These are phyloP conservation scores for Tachina fera DNA, from an alignment of 2,888 invertebrate species.

Conservation along the genomic window DNA sequence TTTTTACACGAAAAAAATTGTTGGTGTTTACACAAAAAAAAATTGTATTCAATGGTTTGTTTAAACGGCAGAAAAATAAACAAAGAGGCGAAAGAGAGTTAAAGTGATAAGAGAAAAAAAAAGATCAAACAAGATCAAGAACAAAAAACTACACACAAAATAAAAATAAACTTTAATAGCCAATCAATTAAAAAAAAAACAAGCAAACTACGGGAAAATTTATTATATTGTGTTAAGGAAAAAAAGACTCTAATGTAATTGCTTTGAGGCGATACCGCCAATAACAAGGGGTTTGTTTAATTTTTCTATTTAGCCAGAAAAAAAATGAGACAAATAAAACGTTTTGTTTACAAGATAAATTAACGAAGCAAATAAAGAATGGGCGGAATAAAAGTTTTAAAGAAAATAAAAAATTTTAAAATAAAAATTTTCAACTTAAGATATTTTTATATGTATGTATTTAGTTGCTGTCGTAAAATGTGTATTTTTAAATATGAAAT, in stretches of 20 bases:
- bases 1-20: slow-evolving; percentile 12
- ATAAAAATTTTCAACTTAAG: no score
- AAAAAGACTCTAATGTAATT: slow-evolving; percentile 13
- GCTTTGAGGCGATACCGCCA: slow-evolving; percentile 42
- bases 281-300: slow-evolving; percentile 17
- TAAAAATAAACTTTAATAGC: slow-evolving; percentile 48
- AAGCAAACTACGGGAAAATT: slow-evolving; percentile 21
- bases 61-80: slow-evolving; percentile 9
- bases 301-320: background rate
- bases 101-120: slow-evolving; percentile 48
- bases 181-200: slow-evolving; percentile 43
- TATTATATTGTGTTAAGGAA: slow-evolving; percentile 20
- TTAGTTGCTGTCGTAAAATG: no score
- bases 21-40: slow-evolving; percentile 17
- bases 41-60: background rate
- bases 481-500: background rate
- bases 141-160: slow-evolving; percentile 23
- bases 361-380: background rate
- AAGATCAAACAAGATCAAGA: slow-evolving; percentile 69
- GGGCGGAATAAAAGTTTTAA: background rate
- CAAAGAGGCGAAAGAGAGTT: background rate
- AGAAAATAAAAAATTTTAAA: no score
- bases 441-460: no score
- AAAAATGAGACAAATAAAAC: slow-evolving; percentile 14
- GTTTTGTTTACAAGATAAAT: slow-evolving; percentile 39